Evolutionary conservation across 2,888 invertebrate genomes (phyloP).

Genomic region (Lepidocyrtoides sp.): DNA sequence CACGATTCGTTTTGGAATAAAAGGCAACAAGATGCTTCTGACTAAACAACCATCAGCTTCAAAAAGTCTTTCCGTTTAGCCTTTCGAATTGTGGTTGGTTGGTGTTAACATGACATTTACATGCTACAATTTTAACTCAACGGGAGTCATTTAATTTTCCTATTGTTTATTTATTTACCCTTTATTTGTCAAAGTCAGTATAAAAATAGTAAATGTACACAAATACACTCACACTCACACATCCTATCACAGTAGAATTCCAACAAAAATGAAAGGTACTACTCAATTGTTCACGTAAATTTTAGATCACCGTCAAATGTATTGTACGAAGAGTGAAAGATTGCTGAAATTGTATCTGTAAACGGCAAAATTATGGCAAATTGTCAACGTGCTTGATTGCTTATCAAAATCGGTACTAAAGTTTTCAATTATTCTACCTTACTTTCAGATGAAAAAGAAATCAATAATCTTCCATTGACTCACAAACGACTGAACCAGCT

Average conservation of each 20-base stretch:
- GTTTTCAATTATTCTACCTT: background rate
- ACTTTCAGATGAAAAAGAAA: background rate
- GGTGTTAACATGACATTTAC: constrained; percentile 60
- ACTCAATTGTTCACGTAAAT: no score
- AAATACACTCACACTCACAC: background rate
- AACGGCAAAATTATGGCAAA: background rate
- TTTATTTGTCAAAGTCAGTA: constrained; percentile 21
- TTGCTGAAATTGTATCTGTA: background rate
- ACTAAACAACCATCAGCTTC: constrained; percentile 35
- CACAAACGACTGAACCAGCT: background rate
- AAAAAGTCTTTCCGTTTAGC: background rate
- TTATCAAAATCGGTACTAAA: background rate
- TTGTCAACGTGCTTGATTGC: background rate
- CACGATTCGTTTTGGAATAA: constrained; percentile 70
- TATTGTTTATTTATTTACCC: background rate
- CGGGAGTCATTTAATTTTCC: constrained; percentile 28
- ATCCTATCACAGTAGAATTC: background rate
- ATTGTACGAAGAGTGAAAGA: background rate
- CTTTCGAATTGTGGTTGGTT: background rate
- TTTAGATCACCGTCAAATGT: background rate
- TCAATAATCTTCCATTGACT: background rate
- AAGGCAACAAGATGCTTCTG: background rate
- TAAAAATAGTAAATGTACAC: background rate
- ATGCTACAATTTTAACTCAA: constrained; percentile 62
- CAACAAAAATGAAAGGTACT: background rate